phyloP scores from a whole-genome alignment of 2,888 invertebrate genomes.

The Idaea dimidiata region DNA sequence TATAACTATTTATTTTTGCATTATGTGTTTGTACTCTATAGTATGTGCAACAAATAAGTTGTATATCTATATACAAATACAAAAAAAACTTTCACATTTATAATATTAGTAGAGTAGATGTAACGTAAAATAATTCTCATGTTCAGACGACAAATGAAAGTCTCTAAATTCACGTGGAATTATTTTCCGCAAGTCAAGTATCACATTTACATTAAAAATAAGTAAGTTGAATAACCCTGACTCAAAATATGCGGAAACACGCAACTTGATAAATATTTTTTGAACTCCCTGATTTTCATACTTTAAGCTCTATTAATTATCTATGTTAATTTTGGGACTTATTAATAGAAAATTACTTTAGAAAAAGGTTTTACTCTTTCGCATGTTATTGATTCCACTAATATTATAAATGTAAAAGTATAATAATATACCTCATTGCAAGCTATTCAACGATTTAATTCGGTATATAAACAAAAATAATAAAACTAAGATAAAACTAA shows the following conservation, averaged over 20 bases:
- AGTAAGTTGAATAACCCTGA: constrained; percentile 20
- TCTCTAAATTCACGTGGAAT: constrained; percentile 15
- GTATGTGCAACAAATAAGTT: too few species aligned
- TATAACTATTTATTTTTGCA: too few species aligned
- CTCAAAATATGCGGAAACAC: constrained; percentile 23
- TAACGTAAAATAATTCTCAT: constrained; percentile 5
- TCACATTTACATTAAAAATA: constrained; percentile 29
- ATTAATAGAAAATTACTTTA: not conserved
- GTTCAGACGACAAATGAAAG: constrained; percentile 3
- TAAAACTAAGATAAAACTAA: too few species aligned
- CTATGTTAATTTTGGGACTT: not conserved
- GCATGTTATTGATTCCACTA: too few species aligned
- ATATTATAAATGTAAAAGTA: too few species aligned
- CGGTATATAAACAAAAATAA: too few species aligned
- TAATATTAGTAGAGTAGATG: too few species aligned
- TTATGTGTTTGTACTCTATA: too few species aligned
- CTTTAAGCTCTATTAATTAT: constrained; percentile 14
- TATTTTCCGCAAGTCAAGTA: constrained; percentile 27
- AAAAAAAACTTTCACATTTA: too few species aligned
- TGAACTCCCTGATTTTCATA: constrained; percentile 22
- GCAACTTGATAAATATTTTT: constrained; percentile 30
- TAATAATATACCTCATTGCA: too few species aligned
- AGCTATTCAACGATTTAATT: too few species aligned
- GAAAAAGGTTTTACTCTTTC: not conserved
- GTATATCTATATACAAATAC: too few species aligned